A percentile compares a stretch with the other conserved stretches of the same genome.
phyloP scores from a whole-genome alignment of 2,113 vertebrate species.

The Arvicanthis niloticus region DNA sequence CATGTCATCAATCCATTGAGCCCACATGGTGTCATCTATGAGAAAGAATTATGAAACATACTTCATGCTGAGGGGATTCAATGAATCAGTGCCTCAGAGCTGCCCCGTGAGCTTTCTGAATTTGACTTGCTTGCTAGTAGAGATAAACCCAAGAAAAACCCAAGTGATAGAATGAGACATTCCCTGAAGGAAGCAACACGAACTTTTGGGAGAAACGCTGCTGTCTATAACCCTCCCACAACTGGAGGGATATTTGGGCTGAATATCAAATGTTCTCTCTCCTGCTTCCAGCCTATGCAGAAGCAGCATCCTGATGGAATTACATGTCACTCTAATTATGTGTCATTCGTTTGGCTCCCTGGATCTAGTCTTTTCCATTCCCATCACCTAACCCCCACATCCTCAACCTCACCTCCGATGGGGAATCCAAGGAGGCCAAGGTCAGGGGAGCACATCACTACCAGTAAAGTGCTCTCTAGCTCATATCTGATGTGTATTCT shows the following conservation, averaged over 20 bases:
- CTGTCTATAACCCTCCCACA: neutral
- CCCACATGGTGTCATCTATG: neutral
- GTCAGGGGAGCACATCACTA: neutral
- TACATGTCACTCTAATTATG: neutral
- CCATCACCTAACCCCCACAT: neutral
- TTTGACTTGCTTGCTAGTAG: neutral
- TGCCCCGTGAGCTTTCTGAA: neutral
- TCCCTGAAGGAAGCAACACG: neutral
- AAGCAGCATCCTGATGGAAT: neutral
- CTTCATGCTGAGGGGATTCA: neutral
- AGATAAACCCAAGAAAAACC: neutral
- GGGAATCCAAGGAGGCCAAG: conserved; percentile 28
- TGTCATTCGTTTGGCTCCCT: conserved; percentile 4
- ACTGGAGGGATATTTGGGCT: conserved; percentile 6
- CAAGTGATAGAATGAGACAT: neutral
- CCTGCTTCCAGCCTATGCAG: neutral
- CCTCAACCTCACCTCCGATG: neutral
- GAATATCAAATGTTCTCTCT: neutral
- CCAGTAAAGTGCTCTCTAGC: neutral
- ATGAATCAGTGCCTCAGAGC: neutral
- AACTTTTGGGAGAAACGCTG: conserved; percentile 1
- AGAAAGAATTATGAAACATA: neutral
- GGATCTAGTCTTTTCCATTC: conserved; percentile 6
- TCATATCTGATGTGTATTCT: neutral
- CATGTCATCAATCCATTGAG: neutral